Evolutionary conservation across 2,113 vertebrate species (phyloP).

Genomic region (Mohoua ochrocephala): DNA sequence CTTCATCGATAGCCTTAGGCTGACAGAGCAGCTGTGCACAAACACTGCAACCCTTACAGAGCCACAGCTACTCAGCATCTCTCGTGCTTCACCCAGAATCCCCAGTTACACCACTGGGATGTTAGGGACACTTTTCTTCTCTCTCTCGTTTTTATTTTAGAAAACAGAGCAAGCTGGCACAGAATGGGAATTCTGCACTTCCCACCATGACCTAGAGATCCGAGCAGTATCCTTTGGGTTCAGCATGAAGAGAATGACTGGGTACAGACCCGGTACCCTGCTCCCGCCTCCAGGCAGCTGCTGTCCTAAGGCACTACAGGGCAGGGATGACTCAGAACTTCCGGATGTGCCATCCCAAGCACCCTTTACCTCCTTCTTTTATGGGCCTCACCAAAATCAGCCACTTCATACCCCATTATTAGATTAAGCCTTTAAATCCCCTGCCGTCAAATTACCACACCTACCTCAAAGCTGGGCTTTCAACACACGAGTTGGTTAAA

Average conservation of each 20-base stretch:
- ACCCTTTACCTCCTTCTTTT: not conserved
- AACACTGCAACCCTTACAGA: not conserved
- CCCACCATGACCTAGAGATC: not conserved
- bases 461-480: not conserved
- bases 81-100: not conserved
- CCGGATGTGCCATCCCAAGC: not conserved
- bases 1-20: not conserved
- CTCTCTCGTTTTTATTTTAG: not conserved
- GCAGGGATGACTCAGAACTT: not conserved
- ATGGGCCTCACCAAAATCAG: not conserved
- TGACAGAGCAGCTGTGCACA: not conserved
- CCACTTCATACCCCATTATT: not conserved
- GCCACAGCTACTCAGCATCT: not conserved
- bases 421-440: not conserved
- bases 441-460: not conserved
- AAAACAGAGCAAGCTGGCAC: not conserved
- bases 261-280: not conserved
- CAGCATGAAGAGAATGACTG: not conserved
- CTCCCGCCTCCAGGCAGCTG: not conserved
- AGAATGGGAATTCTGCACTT: not conserved
- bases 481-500: not conserved
- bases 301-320: not conserved
- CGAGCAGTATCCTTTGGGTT: not conserved
- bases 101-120: not conserved
- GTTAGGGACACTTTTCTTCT: not conserved